A percentile compares a stretch with the other conserved stretches of the same genome.
Evolutionary conservation across 2,888 invertebrate genomes (phyloP).

Genomic region (Microdon myrmicae): DNA sequence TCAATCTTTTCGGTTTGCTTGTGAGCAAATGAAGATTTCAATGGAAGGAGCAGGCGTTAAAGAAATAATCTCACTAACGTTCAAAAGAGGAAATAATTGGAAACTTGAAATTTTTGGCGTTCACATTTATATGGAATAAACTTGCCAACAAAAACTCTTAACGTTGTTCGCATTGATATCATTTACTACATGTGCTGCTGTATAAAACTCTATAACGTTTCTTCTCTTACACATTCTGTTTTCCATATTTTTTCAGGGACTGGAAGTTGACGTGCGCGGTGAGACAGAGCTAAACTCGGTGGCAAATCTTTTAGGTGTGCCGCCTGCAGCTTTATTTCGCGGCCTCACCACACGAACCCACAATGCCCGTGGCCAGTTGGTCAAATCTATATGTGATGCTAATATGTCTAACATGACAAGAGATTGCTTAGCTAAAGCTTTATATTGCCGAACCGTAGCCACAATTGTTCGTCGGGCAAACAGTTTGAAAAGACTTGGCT

Average conservation of each 20-base stretch:
- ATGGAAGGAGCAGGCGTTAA: too few relatives aligned
- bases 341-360: conserved; percentile 86
- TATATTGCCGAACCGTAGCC: conserved; percentile 93
- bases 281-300: conserved; percentile 88
- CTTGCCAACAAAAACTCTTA: too few relatives aligned
- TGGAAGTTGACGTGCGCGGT: conserved; percentile 81
- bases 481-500: conserved; percentile 84
- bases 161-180: too few relatives aligned
- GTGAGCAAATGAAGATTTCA: too few relatives aligned
- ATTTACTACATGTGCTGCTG: too few relatives aligned
- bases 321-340: conserved; percentile 69
- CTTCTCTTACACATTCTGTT: conserved; percentile 1
- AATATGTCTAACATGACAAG: conserved; percentile 89
- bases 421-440: conserved; percentile 88
- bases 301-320: conserved; percentile 79
- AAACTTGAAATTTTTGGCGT: too few relatives aligned
- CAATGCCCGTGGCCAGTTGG: conserved; percentile 80
- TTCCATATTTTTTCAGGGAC: conserved; percentile 66
- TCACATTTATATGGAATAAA: too few relatives aligned
- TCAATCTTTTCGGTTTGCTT: too few relatives aligned
- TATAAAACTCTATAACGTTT: conserved; percentile 7
- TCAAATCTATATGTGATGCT: conserved; percentile 85
- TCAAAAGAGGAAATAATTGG: too few relatives aligned
- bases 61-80: too few relatives aligned
- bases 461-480: conserved; percentile 94